These are phyloP conservation scores for Coracopsis vasa DNA, from an alignment of 2,113 vertebrate genomes.

Conservation along the genomic window DNA sequence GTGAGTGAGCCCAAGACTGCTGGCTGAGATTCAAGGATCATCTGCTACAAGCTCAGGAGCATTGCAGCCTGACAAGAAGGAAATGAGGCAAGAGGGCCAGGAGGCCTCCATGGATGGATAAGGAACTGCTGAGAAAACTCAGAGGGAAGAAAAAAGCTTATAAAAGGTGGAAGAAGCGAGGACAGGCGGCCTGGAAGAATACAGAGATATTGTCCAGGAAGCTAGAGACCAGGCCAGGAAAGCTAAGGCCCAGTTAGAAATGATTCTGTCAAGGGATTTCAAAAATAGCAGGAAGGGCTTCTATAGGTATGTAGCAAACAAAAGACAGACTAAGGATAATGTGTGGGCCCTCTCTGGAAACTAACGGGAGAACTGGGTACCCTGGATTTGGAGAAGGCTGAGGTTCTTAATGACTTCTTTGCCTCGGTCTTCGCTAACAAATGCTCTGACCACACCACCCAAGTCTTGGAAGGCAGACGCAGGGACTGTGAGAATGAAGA, in stretches of 20 bases:
- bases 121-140: not conserved
- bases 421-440: not conserved
- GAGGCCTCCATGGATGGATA: not conserved
- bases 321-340: too few relatives aligned
- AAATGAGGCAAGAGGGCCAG: not conserved
- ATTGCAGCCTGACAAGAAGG: not conserved
- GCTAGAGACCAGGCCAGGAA: not conserved
- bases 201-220: not conserved
- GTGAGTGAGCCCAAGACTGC: not conserved
- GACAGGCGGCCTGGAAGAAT: not conserved
- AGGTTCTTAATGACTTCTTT: not conserved
- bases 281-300: not conserved
- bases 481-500: too few relatives aligned
- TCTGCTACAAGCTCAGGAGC: not conserved
- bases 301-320: too few relatives aligned
- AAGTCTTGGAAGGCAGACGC: not conserved
- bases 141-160: not conserved
- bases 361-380: too few relatives aligned
- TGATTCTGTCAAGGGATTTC: not conserved
- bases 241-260: not conserved
- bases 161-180: not conserved
- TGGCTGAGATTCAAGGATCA: not conserved
- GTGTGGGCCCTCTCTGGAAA: too few relatives aligned
- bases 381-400: too few relatives aligned
- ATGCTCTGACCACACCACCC: not conserved